Conservation (phyloP, 2,888 invertebrate species). For the Ctena decussata region DNA sequence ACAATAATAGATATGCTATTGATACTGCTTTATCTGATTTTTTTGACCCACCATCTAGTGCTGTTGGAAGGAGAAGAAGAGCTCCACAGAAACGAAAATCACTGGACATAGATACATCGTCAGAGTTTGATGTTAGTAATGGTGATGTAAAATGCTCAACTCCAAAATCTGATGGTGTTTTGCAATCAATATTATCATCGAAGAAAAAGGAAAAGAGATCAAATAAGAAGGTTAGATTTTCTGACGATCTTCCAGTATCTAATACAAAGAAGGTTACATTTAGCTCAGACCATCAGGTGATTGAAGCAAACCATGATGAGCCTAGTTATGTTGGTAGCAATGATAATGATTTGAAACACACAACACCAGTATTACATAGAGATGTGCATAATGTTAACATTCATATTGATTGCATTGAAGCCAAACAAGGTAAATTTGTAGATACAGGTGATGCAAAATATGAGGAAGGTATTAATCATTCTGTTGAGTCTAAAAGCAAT, state of each 20-base stretch:
- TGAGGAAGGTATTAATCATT: too few relatives aligned
- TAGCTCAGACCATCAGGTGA: neutral
- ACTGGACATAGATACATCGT: constrained; percentile 7
- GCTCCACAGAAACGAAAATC: constrained; percentile 62
- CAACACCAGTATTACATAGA: too few relatives aligned
- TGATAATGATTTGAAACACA: too few relatives aligned
- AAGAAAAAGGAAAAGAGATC: constrained; percentile 47
- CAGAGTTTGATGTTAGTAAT: constrained; percentile 1
- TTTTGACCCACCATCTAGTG: constrained; percentile 71
- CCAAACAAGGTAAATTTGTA: too few relatives aligned
- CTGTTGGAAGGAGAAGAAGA: constrained; percentile 58
- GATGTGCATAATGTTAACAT: too few relatives aligned
- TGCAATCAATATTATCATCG: constrained; percentile 67
- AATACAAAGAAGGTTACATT: neutral
- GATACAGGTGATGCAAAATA: too few relatives aligned
- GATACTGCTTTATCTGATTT: constrained; percentile 71
- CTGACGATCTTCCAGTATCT: constrained; percentile 12
- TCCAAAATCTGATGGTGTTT: constrained; percentile 30
- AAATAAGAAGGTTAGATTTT: constrained; percentile 63
- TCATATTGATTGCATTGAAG: too few relatives aligned
- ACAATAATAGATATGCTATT: constrained; percentile 18
- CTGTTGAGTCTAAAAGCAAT: too few relatives aligned
- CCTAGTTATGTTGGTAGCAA: neutral
- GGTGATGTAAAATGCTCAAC: constrained; percentile 30
- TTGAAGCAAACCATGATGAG: neutral